Evolutionary conservation across 2,797 vertebrate genomes (phyloP), one percentile per base, ranked within the genome.

Genomic region (Aulostomus chinensis): DNA sequence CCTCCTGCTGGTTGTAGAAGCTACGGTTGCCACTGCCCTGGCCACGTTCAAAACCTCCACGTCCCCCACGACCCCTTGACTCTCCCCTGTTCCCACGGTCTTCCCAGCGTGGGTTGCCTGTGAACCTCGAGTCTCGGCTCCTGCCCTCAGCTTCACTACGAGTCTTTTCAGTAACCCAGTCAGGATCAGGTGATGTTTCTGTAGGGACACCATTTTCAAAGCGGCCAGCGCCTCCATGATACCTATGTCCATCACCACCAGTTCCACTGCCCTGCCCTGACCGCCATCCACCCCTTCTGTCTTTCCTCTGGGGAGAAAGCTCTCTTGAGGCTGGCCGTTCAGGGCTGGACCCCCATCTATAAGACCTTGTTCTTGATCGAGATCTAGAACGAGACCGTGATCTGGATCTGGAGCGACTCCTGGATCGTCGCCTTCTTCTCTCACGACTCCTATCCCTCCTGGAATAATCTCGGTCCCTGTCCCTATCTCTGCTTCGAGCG

Each of bases 121-220:
- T 18, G 4, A 33, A 46, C 16, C 58, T 39, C 1, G 25, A 31
- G n/a, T 84, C 77, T 16, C 73, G 68, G 58, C 7, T 76, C 45
- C 65, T 65, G 59, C 17, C 2, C 2, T 87, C 94, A 2, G 86
- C 78, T 1, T 86, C 84, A 0, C 83, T 63, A 46, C 92, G 92
- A 40, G 87, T 91, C 82, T 88, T 94, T 81, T 99, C 97, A 18
- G 88, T 93, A 11, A 97, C 89, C 96, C 96, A 98, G 40, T 87
- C 96, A 0, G 95, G 94, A 71, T 95, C 93, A 1, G 92, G 87
- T 16, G 89, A 87, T 0, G 76, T 72, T 42, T 93, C 93, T 9
- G 88, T 34, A 1, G 52, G 73, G 21, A 2, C 85, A 41, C 88
- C 88, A 30, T 89, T 92, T 66, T 86, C 61, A 6, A 72, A 84